Conservation (phyloP, 1,140 invertebrate species). For the Homarus americanus region DNA sequence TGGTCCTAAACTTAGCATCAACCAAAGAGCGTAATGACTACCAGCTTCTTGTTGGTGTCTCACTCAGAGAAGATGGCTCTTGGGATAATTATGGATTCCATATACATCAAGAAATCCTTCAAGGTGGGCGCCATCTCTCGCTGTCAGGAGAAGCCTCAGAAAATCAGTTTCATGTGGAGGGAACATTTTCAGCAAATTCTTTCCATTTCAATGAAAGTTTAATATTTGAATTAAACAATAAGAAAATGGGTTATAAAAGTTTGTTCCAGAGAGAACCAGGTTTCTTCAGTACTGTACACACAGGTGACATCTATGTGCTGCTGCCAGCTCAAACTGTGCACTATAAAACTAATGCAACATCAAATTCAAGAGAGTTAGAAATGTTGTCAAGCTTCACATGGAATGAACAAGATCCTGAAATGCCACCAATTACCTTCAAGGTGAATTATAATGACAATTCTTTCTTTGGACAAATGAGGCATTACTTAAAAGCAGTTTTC, state of each 20-base stretch:
- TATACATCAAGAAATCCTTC: conserved; percentile 31
- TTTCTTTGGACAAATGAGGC: conserved; percentile 20
- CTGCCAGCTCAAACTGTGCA: conserved; percentile 37
- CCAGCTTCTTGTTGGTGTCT: not conserved
- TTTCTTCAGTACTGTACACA: not conserved
- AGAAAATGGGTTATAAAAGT: conserved; percentile 35
- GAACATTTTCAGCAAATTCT: conserved; percentile 1
- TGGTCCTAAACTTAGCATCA: conserved; percentile 29
- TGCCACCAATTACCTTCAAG: conserved; percentile 19
- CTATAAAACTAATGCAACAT: not conserved
- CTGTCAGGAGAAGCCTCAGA: conserved; percentile 2
- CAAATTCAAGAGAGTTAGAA: conserved; percentile 12
- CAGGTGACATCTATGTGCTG: not conserved
- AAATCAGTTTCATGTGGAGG: conserved; percentile 12
- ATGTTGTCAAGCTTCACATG: conserved; percentile 34
- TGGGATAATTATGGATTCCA: conserved; percentile 35
- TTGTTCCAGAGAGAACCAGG: conserved; percentile 36
- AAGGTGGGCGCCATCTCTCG: conserved; percentile 31
- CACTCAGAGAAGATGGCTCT: not conserved
- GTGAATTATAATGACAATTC: conserved; percentile 49
- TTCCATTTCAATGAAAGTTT: conserved; percentile 32
- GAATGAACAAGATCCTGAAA: conserved; percentile 16
- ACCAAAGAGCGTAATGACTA: conserved; percentile 23
- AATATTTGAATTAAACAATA: conserved; percentile 30
- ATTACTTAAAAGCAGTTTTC: conserved; percentile 30